Conservation (phyloP, 2,888 invertebrate genomes). For the Tenthredo livida region DNA sequence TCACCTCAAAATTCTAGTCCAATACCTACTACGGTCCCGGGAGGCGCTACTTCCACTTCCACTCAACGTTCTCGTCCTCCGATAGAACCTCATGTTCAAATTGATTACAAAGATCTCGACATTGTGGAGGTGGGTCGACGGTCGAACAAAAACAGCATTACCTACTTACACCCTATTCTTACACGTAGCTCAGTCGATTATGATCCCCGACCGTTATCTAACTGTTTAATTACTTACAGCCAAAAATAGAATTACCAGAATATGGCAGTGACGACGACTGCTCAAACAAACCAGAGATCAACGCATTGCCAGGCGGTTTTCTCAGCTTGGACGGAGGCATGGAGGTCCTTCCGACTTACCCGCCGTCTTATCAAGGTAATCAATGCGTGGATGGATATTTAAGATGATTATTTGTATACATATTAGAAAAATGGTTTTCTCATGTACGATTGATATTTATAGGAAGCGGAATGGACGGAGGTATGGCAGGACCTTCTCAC, state of each 20-base stretch:
- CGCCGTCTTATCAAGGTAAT: slow-evolving; percentile 75
- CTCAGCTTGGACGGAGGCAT: slow-evolving; percentile 77
- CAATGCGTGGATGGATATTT: neutral
- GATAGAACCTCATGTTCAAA: slow-evolving; percentile 77
- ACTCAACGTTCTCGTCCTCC: slow-evolving; percentile 75
- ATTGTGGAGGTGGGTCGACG: slow-evolving; percentile 73
- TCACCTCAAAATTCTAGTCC: slow-evolving; percentile 78
- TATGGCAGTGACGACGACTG: slow-evolving; percentile 86
- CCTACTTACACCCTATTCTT: too few species aligned
- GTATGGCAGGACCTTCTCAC: slow-evolving; percentile 76
- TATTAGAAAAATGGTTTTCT: neutral
- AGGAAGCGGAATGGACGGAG: slow-evolving; percentile 75
- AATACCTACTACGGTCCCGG: slow-evolving; percentile 70
- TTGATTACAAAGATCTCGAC: slow-evolving; percentile 77
- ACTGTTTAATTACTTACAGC: slow-evolving; percentile 76
- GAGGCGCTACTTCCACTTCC: slow-evolving; percentile 71
- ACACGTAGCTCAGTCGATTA: neutral
- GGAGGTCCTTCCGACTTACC: slow-evolving; percentile 76
- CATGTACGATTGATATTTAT: slow-evolving; percentile 55
- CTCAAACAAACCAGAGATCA: slow-evolving; percentile 75
- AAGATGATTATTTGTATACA: neutral
- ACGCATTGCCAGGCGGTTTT: slow-evolving; percentile 75
- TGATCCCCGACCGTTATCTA: too few species aligned
- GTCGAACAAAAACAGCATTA: too few species aligned
- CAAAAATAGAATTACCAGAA: slow-evolving; percentile 87